Conservation (phyloP, 2,888 invertebrate genomes). For the Melipona bicolor region DNA sequence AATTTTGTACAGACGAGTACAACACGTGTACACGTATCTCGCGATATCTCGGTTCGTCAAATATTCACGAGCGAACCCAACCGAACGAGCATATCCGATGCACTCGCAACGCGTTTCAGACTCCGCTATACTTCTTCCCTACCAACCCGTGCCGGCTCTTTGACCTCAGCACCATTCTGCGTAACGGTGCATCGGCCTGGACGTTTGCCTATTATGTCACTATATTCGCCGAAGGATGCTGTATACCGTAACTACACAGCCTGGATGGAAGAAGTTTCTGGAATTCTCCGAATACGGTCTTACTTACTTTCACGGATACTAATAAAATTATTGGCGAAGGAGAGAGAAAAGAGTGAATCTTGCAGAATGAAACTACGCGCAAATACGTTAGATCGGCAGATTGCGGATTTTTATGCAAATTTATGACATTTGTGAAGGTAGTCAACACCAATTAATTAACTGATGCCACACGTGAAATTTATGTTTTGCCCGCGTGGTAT, state of each 20-base stretch:
- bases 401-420: too few relatives aligned
- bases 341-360: background rate
- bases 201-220: slow-evolving; percentile 79
- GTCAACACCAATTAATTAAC: too few relatives aligned
- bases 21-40: slow-evolving; percentile 4
- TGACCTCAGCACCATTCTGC: slow-evolving; percentile 78
- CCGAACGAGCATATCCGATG: slow-evolving; percentile 67
- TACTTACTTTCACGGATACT: background rate
- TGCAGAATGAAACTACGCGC: background rate
- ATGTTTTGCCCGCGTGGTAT: too few relatives aligned
- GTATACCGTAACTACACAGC: slow-evolving; percentile 58
- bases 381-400: too few relatives aligned
- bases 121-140: slow-evolving; percentile 55
- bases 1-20: slow-evolving; percentile 9
- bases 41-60: slow-evolving; percentile 48
- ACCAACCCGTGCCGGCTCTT: slow-evolving; percentile 66
- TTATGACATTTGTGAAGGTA: too few relatives aligned
- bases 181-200: slow-evolving; percentile 80
- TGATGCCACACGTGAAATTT: too few relatives aligned
- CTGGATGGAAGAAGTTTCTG: slow-evolving; percentile 24
- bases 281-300: slow-evolving; percentile 40
- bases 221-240: slow-evolving; percentile 67
- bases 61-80: slow-evolving; percentile 64
- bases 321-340: background rate
- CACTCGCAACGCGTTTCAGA: slow-evolving; percentile 56